phyloP scores from a whole-genome alignment of 2,888 invertebrate genomes.

The Aphodius granarius region DNA sequence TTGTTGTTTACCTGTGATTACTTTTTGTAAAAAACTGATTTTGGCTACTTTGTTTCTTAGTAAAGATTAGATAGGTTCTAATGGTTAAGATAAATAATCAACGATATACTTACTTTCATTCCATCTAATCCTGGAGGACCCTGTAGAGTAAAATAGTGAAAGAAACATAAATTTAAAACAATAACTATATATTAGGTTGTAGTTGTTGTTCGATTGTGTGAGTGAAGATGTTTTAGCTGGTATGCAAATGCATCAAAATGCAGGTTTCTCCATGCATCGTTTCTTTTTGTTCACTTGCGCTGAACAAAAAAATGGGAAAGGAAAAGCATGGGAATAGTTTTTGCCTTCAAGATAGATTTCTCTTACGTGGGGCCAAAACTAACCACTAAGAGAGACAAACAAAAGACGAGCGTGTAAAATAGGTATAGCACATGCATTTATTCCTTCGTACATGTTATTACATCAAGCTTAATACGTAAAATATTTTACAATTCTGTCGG shows the following conservation, averaged over 20 bases:
- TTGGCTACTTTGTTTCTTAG: too few relatives aligned
- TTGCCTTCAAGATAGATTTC: not conserved
- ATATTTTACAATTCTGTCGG: slow-evolving; percentile 34
- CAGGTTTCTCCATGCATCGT: not conserved
- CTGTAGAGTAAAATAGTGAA: slow-evolving; percentile 65
- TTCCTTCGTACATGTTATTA: slow-evolving; percentile 51
- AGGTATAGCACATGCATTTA: slow-evolving; percentile 56
- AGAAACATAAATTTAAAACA: slow-evolving; percentile 37
- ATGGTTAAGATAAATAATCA: not conserved
- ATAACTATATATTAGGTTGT: slow-evolving; percentile 18
- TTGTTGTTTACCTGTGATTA: too few relatives aligned
- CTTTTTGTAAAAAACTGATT: not conserved
- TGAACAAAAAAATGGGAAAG: not conserved
- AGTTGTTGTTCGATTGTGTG: slow-evolving; percentile 11
- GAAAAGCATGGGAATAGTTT: slow-evolving; percentile 1
- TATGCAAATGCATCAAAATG: slow-evolving; percentile 17
- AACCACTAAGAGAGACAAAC: slow-evolving; percentile 19
- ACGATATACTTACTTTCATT: slow-evolving; percentile 80
- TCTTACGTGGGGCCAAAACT: not conserved
- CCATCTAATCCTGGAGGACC: slow-evolving; percentile 93
- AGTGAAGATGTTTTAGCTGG: slow-evolving; percentile 12
- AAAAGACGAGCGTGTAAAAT: slow-evolving; percentile 43
- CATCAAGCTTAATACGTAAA: slow-evolving; percentile 46
- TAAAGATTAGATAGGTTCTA: too few relatives aligned
- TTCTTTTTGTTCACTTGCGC: not conserved